Percentiles rank a stretch among this genome's conserved stretches.
phyloP scores from a whole-genome alignment of 2,797 vertebrate genomes.

The Coracias cyanogaster region DNA sequence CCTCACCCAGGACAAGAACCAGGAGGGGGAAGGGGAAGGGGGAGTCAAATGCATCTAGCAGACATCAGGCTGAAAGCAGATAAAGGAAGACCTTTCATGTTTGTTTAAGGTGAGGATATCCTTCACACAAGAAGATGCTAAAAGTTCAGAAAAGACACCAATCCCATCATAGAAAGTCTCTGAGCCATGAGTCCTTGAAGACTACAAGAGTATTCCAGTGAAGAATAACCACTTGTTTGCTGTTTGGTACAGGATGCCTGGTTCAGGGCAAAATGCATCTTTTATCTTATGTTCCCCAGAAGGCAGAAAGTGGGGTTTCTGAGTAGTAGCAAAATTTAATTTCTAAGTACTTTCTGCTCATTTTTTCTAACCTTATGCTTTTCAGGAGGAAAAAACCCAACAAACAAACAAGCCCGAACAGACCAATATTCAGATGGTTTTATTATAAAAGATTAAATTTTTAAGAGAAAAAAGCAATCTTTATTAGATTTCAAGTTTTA shows the following conservation, averaged over 20 bases:
- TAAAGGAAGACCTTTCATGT: background rate
- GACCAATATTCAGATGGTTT: background rate
- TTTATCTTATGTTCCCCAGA: background rate
- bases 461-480: accelerated
- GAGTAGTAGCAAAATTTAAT: background rate
- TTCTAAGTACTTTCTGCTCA: background rate
- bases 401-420: too few species aligned
- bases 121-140: background rate
- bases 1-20: background rate
- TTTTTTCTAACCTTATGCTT: background rate
- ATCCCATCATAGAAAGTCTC: background rate
- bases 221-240: background rate
- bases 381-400: background rate
- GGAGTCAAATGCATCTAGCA: background rate
- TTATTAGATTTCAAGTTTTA: background rate
- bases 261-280: background rate
- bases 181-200: background rate
- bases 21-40: background rate
- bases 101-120: background rate
- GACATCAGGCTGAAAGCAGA: background rate
- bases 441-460: background rate
- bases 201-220: background rate
- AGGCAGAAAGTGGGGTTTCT: background rate
- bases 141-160: background rate
- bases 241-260: background rate